Conservation (phyloP, 2,113 vertebrate genomes). For the Oriolus oriolus region DNA sequence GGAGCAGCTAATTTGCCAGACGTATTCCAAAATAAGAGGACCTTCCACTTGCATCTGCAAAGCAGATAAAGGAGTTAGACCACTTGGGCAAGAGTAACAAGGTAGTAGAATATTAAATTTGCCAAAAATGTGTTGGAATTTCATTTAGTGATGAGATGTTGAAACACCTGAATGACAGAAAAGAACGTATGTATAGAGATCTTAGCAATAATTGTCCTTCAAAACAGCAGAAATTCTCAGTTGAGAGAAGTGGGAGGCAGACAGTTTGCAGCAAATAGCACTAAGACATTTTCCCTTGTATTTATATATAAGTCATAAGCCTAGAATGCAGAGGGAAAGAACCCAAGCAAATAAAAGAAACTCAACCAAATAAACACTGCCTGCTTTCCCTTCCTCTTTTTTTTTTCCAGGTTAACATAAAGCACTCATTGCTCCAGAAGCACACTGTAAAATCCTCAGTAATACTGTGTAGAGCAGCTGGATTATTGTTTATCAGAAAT, state of each 20-base stretch:
- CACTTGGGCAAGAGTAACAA: not conserved
- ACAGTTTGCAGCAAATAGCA: not conserved
- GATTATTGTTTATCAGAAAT: not conserved
- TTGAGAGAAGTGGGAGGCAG: not conserved
- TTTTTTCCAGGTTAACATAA: not conserved
- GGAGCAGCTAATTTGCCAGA: constrained; percentile 28
- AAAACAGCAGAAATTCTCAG: not conserved
- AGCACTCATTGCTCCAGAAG: not conserved
- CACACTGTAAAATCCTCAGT: not conserved
- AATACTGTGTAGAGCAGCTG: not conserved
- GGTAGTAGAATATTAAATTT: constrained; percentile 19
- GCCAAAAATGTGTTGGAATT: not conserved
- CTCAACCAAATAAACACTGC: not conserved
- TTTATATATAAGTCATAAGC: not conserved
- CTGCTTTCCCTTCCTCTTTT: not conserved
- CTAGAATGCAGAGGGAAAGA: not conserved
- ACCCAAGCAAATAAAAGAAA: not conserved
- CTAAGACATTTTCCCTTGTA: not conserved
- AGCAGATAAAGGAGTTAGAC: constrained; percentile 16
- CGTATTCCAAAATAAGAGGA: constrained; percentile 20
- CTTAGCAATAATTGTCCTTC: not conserved
- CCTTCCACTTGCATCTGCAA: not conserved
- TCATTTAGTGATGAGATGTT: not conserved
- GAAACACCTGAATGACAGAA: not conserved
- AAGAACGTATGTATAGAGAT: not conserved